These are phyloP conservation scores for Enteromius treurensis DNA, from an alignment of 2,797 vertebrate genomes.

Conservation along the genomic window DNA sequence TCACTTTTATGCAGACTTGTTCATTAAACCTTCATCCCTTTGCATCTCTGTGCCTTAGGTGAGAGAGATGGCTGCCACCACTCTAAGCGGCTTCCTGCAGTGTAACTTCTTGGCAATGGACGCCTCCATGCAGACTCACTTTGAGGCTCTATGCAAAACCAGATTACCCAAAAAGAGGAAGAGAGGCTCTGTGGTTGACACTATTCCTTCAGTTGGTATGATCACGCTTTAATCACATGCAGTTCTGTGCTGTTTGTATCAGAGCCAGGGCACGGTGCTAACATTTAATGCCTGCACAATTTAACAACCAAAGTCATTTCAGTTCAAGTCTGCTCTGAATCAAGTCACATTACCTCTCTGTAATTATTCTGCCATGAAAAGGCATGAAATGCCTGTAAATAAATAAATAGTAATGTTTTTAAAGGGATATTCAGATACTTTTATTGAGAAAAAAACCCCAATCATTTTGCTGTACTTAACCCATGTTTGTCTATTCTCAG, in stretches of 20 bases:
- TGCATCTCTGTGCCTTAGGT: conserved; percentile 76
- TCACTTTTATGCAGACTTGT: not conserved
- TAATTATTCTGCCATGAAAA: not conserved
- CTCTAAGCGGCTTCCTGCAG: conserved; percentile 93
- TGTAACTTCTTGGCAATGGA: conserved; percentile 95
- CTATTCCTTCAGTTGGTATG: conserved; percentile 85
- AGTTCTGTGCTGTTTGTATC: not conserved
- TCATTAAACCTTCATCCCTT: conserved; percentile 23
- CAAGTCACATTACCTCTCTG: not conserved
- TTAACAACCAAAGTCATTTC: not conserved
- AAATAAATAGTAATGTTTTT: not conserved
- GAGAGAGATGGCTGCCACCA: conserved; percentile 97
- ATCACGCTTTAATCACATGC: not conserved
- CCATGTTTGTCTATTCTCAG: conserved; percentile 70
- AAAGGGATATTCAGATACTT: not conserved
- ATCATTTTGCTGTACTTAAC: conserved; percentile 59
- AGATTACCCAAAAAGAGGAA: conserved; percentile 90
- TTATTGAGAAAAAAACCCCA: not conserved
- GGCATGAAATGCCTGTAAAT: not conserved
- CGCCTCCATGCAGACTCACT: conserved; percentile 89
- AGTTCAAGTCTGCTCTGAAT: not conserved
- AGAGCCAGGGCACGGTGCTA: not conserved
- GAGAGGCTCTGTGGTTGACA: conserved; percentile 81
- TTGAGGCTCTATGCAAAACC: conserved; percentile 96
- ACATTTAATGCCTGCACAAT: not conserved